A percentile compares a stretch with the other conserved stretches of the same genome.
phyloP scores from a whole-genome alignment of 2,797 vertebrate species.

The Holocentrus rufus region DNA sequence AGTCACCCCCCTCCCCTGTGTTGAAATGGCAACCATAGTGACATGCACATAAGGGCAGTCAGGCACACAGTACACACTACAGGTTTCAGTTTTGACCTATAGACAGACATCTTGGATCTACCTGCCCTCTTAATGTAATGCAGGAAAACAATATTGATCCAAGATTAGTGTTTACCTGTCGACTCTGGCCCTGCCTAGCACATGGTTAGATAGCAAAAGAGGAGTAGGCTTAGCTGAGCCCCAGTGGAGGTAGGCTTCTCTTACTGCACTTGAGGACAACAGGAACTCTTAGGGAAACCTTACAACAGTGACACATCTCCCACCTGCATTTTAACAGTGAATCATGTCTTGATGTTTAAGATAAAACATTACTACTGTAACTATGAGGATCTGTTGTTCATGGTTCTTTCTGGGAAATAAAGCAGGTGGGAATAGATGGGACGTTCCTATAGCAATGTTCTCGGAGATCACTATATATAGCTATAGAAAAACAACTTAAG shows the following conservation, averaged over 20 bases:
- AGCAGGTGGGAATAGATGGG: constrained; percentile 32
- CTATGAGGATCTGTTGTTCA: constrained; percentile 28
- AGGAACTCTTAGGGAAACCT: constrained; percentile 22
- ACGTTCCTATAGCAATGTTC: constrained; percentile 29
- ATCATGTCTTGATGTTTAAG: constrained; percentile 51
- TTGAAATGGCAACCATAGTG: constrained; percentile 68
- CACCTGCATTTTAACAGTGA: constrained; percentile 56
- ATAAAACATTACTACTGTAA: constrained; percentile 55
- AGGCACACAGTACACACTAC: constrained; percentile 60
- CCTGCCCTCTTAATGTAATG: constrained; percentile 12
- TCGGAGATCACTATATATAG: constrained; percentile 64
- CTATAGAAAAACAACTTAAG: constrained; percentile 52
- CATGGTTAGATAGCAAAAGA: constrained; percentile 45
- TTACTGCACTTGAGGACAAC: constrained; percentile 47
- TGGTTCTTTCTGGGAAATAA: constrained; percentile 38
- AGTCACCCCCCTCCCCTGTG: constrained; percentile 34
- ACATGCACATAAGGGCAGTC: constrained; percentile 55
- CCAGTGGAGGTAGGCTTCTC: constrained; percentile 63
- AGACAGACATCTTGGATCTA: constrained; percentile 51
- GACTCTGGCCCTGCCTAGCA: constrained; percentile 35
- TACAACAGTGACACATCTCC: constrained; percentile 38
- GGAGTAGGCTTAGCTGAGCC: constrained; percentile 48
- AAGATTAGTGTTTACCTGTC: constrained; percentile 65
- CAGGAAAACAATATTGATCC: constrained; percentile 38
- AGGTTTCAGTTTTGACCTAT: constrained; percentile 59